Evolutionary conservation across 2,797 vertebrate genomes (phyloP).

Genomic region (Spheniscus humboldti): DNA sequence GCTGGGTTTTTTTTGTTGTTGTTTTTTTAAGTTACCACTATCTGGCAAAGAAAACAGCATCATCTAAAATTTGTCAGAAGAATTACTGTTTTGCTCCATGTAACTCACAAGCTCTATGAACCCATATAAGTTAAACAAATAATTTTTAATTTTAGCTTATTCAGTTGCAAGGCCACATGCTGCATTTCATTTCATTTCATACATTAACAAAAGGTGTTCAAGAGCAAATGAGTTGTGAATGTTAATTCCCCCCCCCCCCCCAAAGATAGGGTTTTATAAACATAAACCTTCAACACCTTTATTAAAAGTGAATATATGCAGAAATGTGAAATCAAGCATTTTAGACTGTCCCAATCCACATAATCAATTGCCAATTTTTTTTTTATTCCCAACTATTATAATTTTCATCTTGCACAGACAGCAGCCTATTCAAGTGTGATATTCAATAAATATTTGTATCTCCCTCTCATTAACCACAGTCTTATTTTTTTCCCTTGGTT

Average conservation of each 20-base stretch:
- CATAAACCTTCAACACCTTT: background rate
- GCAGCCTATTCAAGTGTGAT: background rate
- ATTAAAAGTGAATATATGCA: background rate
- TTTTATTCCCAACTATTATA: background rate
- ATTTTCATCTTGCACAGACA: background rate
- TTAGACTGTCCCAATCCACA: background rate
- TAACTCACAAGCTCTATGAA: background rate
- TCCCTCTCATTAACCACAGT: background rate
- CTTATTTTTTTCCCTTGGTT: background rate
- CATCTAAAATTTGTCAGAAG: background rate
- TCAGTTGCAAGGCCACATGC: background rate
- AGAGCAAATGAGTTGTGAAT: slow-evolving; percentile 7
- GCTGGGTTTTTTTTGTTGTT: background rate
- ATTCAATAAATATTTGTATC: background rate
- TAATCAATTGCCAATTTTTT: background rate
- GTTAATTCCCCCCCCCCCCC: background rate
- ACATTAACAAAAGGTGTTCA: slow-evolving; percentile 41
- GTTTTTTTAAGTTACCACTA: background rate
- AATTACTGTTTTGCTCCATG: background rate
- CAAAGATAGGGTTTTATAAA: background rate
- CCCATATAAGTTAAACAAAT: background rate
- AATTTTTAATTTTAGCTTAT: background rate
- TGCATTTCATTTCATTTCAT: background rate
- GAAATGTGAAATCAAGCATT: background rate
- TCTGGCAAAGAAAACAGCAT: background rate